These are phyloP conservation scores for Acromyrmex charruanus DNA, from an alignment of 1,140 invertebrate species.

Conservation along the genomic window DNA sequence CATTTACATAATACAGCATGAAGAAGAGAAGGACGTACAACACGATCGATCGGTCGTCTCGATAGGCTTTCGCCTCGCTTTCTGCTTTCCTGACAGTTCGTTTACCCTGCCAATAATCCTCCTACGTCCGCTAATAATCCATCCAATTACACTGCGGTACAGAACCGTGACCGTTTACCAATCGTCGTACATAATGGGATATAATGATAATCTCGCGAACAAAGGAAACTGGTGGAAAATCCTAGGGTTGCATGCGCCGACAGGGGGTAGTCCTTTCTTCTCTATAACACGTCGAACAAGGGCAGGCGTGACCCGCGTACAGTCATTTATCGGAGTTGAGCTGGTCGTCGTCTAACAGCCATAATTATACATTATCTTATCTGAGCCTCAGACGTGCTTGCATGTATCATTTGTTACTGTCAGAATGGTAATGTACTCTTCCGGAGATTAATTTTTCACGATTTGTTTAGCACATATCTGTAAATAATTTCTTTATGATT, in stretches of 20 bases:
- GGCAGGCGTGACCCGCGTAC: slow-evolving; percentile 42
- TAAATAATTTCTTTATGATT: neutral
- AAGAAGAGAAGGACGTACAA: too few relatives aligned
- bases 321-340: neutral
- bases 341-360: neutral
- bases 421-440: neutral
- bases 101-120: slow-evolving; percentile 80
- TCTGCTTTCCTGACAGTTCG: slow-evolving; percentile 80
- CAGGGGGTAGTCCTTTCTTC: slow-evolving; percentile 79
- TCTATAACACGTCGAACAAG: slow-evolving; percentile 71
- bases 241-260: slow-evolving; percentile 82
- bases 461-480: neutral
- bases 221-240: slow-evolving; percentile 85
- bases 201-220: slow-evolving; percentile 85
- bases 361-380: neutral
- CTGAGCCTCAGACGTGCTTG: neutral
- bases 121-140: slow-evolving; percentile 75
- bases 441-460: neutral
- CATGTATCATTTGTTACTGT: neutral
- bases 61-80: slow-evolving; percentile 61
- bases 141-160: slow-evolving; percentile 35
- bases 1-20: neutral
- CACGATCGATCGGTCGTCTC: slow-evolving; percentile 44
- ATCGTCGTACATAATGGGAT: slow-evolving; percentile 80
- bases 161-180: slow-evolving; percentile 59